phyloP scores from a whole-genome alignment of 1,140 invertebrate genomes.

The Drosophila nasuta region DNA sequence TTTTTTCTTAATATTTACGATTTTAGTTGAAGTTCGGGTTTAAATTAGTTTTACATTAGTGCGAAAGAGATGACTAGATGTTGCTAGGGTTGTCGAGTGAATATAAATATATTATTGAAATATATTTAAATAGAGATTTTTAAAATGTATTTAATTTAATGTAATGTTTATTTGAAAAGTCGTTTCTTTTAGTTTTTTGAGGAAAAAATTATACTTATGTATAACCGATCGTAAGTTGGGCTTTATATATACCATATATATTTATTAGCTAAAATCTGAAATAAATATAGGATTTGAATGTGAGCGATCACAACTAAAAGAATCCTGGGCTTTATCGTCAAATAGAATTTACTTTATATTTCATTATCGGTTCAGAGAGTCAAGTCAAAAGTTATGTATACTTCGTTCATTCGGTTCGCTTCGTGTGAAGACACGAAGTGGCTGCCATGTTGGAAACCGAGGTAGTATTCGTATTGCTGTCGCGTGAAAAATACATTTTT shows the following conservation, averaged over 20 bases:
- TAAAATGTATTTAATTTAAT: background rate
- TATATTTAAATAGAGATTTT: background rate
- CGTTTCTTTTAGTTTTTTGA: too few species aligned
- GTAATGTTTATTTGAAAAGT: too few species aligned
- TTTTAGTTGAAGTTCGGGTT: slow-evolving; percentile 19
- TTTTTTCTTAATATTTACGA: background rate
- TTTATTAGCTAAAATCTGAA: background rate
- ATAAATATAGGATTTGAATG: background rate
- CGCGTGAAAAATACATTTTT: slow-evolving; percentile 57
- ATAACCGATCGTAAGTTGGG: slow-evolving; percentile 14
- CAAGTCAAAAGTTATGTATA: slow-evolving; percentile 44
- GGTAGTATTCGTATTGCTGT: slow-evolving; percentile 21
- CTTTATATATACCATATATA: background rate
- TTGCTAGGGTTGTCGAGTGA: slow-evolving; percentile 44
- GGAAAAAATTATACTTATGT: background rate
- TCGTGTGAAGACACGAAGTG: slow-evolving; percentile 46
- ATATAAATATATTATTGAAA: background rate
- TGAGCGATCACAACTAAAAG: background rate
- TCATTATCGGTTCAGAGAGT: slow-evolving; percentile 34
- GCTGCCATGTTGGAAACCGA: slow-evolving; percentile 67
- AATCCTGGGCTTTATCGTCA: slow-evolving; percentile 1
- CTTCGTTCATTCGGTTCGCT: slow-evolving; percentile 42
- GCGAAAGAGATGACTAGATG: slow-evolving; percentile 43
- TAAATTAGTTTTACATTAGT: slow-evolving; percentile 16
- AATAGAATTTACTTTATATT: slow-evolving; percentile 2